phyloP scores from a whole-genome alignment of 1,140 invertebrate species.

The Cepaea nemoralis region DNA sequence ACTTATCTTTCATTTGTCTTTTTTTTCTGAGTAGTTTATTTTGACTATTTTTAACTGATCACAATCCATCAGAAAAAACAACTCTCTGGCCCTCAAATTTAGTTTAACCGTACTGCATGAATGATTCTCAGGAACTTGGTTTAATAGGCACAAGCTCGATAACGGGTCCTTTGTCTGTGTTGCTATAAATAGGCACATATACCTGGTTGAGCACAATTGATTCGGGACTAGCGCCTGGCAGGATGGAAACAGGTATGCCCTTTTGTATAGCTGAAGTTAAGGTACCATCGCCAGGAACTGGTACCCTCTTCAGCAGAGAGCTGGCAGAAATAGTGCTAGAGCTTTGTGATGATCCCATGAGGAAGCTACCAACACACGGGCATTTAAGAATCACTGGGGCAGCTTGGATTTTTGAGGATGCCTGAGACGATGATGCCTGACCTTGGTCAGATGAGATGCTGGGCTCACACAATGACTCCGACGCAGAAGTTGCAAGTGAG shows the following conservation, averaged over 20 bases:
- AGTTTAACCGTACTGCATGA: no score
- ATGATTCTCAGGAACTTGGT: slow-evolving; percentile 17
- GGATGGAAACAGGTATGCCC: slow-evolving; percentile 41
- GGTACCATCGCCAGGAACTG: slow-evolving; percentile 32
- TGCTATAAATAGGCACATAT: slow-evolving; percentile 48
- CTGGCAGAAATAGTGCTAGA: neutral
- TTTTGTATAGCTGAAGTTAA: slow-evolving; percentile 44
- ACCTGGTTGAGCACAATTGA: slow-evolving; percentile 46
- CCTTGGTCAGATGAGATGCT: neutral
- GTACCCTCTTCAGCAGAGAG: neutral
- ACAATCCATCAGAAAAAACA: no score
- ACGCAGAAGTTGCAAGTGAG: slow-evolving; percentile 9
- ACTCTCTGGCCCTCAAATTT: no score
- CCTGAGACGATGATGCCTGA: neutral
- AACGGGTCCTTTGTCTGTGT: slow-evolving; percentile 48
- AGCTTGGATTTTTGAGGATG: neutral
- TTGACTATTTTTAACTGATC: no score
- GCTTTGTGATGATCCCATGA: neutral
- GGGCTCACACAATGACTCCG: neutral
- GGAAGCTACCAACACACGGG: neutral
- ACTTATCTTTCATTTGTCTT: no score
- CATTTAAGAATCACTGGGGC: slow-evolving; percentile 22
- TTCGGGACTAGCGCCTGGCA: slow-evolving; percentile 22
- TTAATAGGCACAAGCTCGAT: slow-evolving; percentile 50
- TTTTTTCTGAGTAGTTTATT: no score